phyloP scores from a whole-genome alignment of 2,113 vertebrate genomes.

The Corythaixoides concolor region DNA sequence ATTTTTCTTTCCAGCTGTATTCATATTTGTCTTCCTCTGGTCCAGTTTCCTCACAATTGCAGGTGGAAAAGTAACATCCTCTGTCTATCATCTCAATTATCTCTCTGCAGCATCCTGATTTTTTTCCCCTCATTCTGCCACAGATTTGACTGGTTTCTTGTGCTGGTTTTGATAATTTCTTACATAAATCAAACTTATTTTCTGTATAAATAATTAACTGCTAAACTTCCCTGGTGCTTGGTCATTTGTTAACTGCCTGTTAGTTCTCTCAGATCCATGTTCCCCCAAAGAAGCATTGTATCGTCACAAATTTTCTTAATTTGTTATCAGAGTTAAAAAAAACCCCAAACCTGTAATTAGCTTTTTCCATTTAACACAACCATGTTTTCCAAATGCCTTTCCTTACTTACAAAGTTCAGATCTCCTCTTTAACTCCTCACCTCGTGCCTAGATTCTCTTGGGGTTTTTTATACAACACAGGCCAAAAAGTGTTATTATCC shows the following conservation, averaged over 20 bases:
- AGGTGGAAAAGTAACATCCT: not conserved
- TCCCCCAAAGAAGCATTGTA: not conserved
- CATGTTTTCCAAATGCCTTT: not conserved
- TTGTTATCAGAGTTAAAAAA: not conserved
- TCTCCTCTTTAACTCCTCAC: not conserved
- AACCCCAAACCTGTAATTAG: not conserved
- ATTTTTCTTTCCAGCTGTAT: not conserved
- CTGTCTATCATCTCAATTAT: not conserved
- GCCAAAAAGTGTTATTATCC: not conserved
- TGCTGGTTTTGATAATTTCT: not conserved
- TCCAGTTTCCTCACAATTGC: not conserved
- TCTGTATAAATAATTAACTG: not conserved
- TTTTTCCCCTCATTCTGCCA: not conserved
- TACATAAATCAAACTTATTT: not conserved
- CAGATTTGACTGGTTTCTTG: not conserved
- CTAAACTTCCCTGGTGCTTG: not conserved
- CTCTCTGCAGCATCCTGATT: not conserved
- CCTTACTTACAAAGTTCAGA: not conserved
- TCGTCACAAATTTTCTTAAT: not conserved
- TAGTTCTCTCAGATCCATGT: not conserved
- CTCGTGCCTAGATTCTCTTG: not conserved
- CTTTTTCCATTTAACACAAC: not conserved
- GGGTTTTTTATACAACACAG: accelerated
- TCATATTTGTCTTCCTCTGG: not conserved
- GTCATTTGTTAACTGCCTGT: not conserved